Evolutionary conservation across 2,113 vertebrate species (phyloP).

Genomic region (Balaeniceps rex): DNA sequence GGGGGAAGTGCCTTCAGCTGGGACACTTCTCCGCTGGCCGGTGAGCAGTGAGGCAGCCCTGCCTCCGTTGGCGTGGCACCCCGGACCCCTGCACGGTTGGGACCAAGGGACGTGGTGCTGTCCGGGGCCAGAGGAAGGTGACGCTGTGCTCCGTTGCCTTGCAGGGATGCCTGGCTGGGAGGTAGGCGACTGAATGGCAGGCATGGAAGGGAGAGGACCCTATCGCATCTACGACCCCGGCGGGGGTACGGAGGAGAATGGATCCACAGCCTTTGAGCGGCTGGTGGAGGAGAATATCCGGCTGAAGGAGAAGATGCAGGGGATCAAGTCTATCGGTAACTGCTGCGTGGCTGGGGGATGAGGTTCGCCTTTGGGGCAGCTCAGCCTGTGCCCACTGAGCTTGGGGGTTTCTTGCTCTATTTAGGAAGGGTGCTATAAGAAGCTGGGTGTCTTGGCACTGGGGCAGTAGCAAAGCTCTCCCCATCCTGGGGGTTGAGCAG

Average conservation of each 20-base stretch:
- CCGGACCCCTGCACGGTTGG: fast-evolving
- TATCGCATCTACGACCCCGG: slow-evolving; percentile 98
- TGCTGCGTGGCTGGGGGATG: background rate
- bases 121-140: background rate
- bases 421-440: background rate
- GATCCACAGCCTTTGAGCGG: slow-evolving; percentile 81
- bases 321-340: slow-evolving; percentile 92
- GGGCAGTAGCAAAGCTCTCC: background rate
- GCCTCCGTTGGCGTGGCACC: background rate
- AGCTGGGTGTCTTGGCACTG: background rate
- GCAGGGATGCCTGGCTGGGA: slow-evolving; percentile 53
- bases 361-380: background rate
- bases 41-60: background rate
- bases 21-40: background rate
- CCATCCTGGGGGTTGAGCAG: background rate
- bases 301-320: slow-evolving; percentile 94
- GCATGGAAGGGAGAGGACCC: slow-evolving; percentile 93
- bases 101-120: fast-evolving
- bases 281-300: slow-evolving; percentile 89
- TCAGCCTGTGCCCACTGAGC: background rate
- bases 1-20: slow-evolving; percentile 2
- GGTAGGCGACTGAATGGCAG: slow-evolving; percentile 39
- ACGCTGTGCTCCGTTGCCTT: slow-evolving; percentile 32
- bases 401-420: background rate
- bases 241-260: slow-evolving; percentile 79